Base-by-base conservation (phyloP, 2,113 vertebrate genomes). In the Poicephalus meyeri region DNA sequence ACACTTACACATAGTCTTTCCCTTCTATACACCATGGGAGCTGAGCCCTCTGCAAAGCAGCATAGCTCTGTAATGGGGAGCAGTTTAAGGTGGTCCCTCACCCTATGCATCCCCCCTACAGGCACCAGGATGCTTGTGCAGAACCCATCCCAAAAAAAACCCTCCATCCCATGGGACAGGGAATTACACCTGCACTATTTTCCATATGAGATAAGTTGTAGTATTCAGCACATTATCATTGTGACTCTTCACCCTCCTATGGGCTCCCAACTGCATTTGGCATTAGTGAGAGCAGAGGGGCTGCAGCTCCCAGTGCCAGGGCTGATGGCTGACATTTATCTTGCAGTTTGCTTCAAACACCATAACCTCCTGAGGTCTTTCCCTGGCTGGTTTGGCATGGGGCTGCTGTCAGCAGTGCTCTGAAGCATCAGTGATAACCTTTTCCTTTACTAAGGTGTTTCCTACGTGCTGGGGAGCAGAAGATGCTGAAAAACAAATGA, bases 401-500 rank as follows among this genome's bases (percentile, higher is more conserved):
- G 21, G 33, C 74, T 0, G 2, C 74, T 0, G 1, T 65, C n/a
- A 21, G 71, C 82, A 58, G 24, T 5, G 41, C 53, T 91, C 7
- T 1, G 72, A 86, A 86, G 80, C 84, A 85, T 90, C 85, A 16
- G 28, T 93, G 83, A 91, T 88, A 95, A 95, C 88, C 86, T 94
- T 97, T 94, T 82, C 65, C 52, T 93, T 90, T 69, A 19, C 65
- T 44, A 39, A 47, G 55, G 47, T 78, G 63, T 78, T 88, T n/a
- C 18, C 31, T 74, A 6, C 0, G 0, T 87, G 78, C 39, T 4
- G 8, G 49, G 25, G 49, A 97, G 46, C n/a, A 46, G 56, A 91
- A 72, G 56, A 93, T 87, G 63, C 58, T 85, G 83, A 52, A 92
- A 95, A 95, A 89, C 66, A 93, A 94, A 94, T 42, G 82, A 95